Evolutionary conservation across 2,888 invertebrate genomes (phyloP).

Genomic region (Platycnemis pennipes): DNA sequence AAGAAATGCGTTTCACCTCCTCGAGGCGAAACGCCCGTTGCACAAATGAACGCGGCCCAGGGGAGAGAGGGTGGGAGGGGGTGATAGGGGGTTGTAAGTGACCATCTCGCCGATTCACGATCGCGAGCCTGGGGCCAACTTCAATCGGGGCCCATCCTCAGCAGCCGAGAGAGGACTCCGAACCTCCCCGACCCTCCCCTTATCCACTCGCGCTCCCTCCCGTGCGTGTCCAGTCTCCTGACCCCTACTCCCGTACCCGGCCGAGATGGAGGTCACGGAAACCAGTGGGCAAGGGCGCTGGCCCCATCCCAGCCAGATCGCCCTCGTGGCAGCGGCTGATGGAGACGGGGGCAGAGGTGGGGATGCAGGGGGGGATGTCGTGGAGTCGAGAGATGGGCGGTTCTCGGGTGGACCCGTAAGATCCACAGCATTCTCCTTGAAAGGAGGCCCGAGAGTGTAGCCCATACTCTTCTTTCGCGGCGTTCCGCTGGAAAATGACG

Average conservation of each 20-base stretch:
- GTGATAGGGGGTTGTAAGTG: too few species aligned
- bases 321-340: not conserved
- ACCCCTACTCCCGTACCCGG: not conserved
- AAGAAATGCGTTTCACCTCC: not conserved
- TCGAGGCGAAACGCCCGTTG: not conserved
- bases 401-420: not conserved
- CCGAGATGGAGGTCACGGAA: constrained; percentile 57
- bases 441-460: not conserved
- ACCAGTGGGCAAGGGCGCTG: constrained; percentile 49
- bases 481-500: not conserved
- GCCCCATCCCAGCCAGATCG: not conserved
- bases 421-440: not conserved
- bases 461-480: not conserved
- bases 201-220: not conserved
- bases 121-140: not conserved
- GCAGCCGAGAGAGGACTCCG: not conserved
- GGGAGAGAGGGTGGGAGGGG: too few species aligned
- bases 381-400: not conserved
- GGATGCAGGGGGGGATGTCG: not conserved
- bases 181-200: not conserved
- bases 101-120: not conserved
- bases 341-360: not conserved
- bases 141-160: too few species aligned
- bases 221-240: not conserved
- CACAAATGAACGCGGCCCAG: not conserved